These are phyloP conservation scores for Loripinus fragilis DNA, from an alignment of 2,888 invertebrate genomes.

Conservation along the genomic window DNA sequence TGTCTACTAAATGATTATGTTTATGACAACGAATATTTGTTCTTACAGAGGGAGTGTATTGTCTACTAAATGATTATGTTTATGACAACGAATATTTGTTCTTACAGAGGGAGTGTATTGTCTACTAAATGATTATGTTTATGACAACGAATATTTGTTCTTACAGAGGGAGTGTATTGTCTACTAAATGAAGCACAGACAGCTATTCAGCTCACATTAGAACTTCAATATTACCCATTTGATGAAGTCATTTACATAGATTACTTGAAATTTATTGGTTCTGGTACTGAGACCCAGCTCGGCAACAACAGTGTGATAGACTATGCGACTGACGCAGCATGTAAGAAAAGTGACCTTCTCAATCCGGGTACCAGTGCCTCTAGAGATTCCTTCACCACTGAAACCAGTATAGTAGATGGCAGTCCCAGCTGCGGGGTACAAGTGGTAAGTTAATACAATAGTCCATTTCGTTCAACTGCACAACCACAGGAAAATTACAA, in stretches of 20 bases:
- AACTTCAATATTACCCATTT: neutral
- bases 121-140: too few species aligned
- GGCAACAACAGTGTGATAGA: neutral
- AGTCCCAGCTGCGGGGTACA: neutral
- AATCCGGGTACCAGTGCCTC: neutral
- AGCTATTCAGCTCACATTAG: neutral
- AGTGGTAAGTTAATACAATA: constrained; percentile 11
- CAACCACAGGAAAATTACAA: too few species aligned
- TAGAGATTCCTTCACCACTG: neutral
- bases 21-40: too few species aligned
- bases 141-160: neutral
- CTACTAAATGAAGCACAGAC: neutral
- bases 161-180: neutral
- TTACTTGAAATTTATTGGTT: neutral
- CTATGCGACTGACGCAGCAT: neutral
- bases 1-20: too few species aligned
- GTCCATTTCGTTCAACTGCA: too few species aligned
- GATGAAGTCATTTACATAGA: neutral
- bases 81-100: too few species aligned
- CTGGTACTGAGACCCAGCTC: neutral
- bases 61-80: too few species aligned
- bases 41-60: too few species aligned
- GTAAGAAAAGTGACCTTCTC: neutral
- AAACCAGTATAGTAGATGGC: neutral
- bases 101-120: too few species aligned